Base-by-base conservation (phyloP, 2,113 vertebrate species). In the Malurus cyaneus region DNA sequence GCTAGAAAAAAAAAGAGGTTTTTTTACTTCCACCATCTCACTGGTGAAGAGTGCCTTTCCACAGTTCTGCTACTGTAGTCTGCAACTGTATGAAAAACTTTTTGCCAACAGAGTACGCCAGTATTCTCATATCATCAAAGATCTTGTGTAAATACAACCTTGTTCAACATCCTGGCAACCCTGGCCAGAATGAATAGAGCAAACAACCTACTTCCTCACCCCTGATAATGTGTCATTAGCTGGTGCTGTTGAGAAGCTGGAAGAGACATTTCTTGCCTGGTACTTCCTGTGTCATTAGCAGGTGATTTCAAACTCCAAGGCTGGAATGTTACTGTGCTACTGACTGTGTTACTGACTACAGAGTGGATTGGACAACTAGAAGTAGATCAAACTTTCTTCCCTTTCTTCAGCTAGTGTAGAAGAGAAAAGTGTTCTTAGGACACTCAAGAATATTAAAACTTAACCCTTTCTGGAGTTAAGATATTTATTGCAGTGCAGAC, bases 151-250 rank as follows among this genome's bases (percentile, higher is more conserved):
- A 94, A 95, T 73, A 96, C 17, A 88, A 80, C 67, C 52, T 73
- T 82, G 42, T 66, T 89, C 85, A 70, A 94, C 78, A 92, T 89
- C 89, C 96, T 96, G 89, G 89, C 74, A 94, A 85, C 71, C 46
- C 78, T 94, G 88, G 79, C 89, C 54, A 70, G 71, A 80, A 80
- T 86, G 67, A 94, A 85, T 77, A 95, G 78, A 89, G 24, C 60
- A 92, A 95, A 93, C 67, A 91, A 64, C 59, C 64, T 92, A 85
- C 85, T 93, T 96, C 76, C 79, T 96, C 81, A 83, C 29, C 62
- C 62, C 81, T 93, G 87, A 86, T 94, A 95, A 93, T 59, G 32
- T 59, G 88, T 77, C 54, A 80, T 92, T 76, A 77, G 26, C 52
- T 88, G 54, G 50, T 95, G 52, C 62, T 91, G 59, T 54, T 54